A percentile compares a stretch with the other conserved stretches of the same genome.
Conservation (phyloP, 2,113 vertebrate genomes). For the Pterophyllum scalare region DNA sequence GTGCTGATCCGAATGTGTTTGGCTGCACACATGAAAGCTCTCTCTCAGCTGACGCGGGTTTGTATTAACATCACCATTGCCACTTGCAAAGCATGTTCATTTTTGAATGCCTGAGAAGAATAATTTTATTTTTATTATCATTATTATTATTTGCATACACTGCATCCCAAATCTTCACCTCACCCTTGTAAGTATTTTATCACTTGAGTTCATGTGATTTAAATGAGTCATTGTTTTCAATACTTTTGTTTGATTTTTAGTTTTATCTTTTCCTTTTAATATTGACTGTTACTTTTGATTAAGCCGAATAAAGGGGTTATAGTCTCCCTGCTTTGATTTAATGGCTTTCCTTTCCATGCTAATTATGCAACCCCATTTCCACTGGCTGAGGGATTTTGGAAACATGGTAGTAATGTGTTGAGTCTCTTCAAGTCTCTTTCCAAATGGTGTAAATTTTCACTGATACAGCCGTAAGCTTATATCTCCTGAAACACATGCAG, state of each 20-base stretch:
- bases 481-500: slow-evolving; percentile 15
- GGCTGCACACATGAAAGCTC: not conserved
- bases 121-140: not conserved
- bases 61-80: not conserved
- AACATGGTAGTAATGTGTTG: not conserved
- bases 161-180: not conserved
- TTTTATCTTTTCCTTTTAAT: slow-evolving; percentile 66
- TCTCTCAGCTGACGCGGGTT: not conserved
- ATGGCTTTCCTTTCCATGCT: slow-evolving; percentile 16
- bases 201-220: slow-evolving; percentile 18
- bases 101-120: slow-evolving; percentile 8
- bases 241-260: slow-evolving; percentile 51
- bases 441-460: slow-evolving; percentile 21
- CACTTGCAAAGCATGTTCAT: not conserved
- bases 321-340: slow-evolving; percentile 30
- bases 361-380: not conserved
- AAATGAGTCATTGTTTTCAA: slow-evolving; percentile 10
- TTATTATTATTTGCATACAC: not conserved
- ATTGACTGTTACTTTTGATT: slow-evolving; percentile 57
- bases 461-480: slow-evolving; percentile 8
- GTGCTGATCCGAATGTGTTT: not conserved
- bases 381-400: not conserved
- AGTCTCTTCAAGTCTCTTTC: not conserved
- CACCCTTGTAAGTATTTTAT: slow-evolving; percentile 12
- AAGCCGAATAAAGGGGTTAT: slow-evolving; percentile 68